Percentiles rank a stretch among this genome's conserved stretches.
Conservation (phyloP, 2,113 vertebrate genomes). For the Austrofundulus limnaeus region DNA sequence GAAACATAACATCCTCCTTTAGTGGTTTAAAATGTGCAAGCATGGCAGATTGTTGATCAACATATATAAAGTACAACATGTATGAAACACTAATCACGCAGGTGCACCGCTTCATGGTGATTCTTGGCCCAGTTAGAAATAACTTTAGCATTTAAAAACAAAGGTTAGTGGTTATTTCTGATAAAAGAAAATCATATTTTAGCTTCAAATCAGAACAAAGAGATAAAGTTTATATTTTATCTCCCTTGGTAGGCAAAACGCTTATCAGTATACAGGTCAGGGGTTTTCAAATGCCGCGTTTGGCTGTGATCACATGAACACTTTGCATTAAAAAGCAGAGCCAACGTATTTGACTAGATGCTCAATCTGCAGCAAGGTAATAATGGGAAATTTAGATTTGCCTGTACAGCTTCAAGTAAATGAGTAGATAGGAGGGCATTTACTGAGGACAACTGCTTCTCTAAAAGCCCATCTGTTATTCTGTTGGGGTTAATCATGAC, state of each 20-base stretch:
- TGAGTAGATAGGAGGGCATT: constrained; percentile 31
- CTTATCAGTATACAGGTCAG: constrained; percentile 50
- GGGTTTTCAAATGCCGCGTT: constrained; percentile 33
- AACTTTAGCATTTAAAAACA: constrained; percentile 43
- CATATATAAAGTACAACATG: constrained; percentile 9
- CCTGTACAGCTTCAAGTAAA: constrained; percentile 7
- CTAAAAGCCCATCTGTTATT: constrained; percentile 14
- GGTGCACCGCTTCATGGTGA: constrained; percentile 41
- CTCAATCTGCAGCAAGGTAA: constrained; percentile 12
- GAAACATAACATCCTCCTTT: neutral
- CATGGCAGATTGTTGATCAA: neutral
- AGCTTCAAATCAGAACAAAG: constrained; percentile 1
- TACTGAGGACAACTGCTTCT: constrained; percentile 34
- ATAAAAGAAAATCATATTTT: constrained; percentile 30
- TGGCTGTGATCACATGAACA: constrained; percentile 21
- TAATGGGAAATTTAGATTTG: constrained; percentile 42
- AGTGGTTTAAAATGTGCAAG: too few species aligned
- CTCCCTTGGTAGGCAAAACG: constrained; percentile 27
- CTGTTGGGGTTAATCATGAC: constrained; percentile 20
- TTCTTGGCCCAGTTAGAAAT: constrained; percentile 37
- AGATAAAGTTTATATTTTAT: constrained; percentile 31
- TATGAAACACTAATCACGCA: constrained; percentile 25
- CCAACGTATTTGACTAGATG: constrained; percentile 48
- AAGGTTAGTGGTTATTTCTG: constrained; percentile 48
- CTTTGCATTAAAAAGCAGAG: constrained; percentile 66